A percentile compares a stretch with the other conserved stretches of the same genome.
These are phyloP conservation scores for Peribatodes rhomboidaria DNA, from an alignment of 2,888 invertebrate genomes.

Conservation along the genomic window DNA sequence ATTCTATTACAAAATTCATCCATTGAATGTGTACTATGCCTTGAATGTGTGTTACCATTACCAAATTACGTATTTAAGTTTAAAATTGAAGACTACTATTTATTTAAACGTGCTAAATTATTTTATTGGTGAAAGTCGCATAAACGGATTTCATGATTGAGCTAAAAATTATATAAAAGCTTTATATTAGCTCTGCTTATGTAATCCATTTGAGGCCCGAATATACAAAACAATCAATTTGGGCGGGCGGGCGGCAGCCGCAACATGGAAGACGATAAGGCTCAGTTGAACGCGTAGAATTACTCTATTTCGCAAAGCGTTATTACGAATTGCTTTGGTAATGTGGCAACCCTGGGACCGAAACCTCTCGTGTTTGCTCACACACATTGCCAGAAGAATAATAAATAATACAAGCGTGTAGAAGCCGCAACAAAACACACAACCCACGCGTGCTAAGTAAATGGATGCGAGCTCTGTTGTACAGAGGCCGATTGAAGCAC, in stretches of 20 bases:
- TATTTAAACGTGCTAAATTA: no score
- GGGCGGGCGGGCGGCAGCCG: neutral
- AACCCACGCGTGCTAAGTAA: neutral
- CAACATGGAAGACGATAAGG: conserved; percentile 28
- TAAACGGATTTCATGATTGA: neutral
- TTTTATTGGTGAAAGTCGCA: no score
- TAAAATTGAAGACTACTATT: no score
- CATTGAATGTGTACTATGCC: no score
- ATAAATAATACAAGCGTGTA: conserved; percentile 12
- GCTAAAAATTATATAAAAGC: neutral
- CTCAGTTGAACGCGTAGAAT: conserved; percentile 37
- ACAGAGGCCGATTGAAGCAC: neutral
- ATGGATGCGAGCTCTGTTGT: neutral
- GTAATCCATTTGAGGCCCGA: neutral
- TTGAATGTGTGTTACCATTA: no score
- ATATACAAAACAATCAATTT: conserved; percentile 30
- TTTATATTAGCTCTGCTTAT: neutral
- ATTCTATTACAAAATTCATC: no score
- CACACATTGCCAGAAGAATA: conserved; percentile 11
- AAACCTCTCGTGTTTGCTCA: conserved; percentile 22
- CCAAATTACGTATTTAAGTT: no score
- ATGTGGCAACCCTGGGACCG: conserved; percentile 33
- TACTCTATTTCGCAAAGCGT: conserved; percentile 44
- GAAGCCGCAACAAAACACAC: conserved; percentile 2
- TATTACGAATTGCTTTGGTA: conserved; percentile 42